A percentile compares a stretch with the other conserved stretches of the same genome.
Evolutionary conservation across 2,113 vertebrate species (phyloP).

Genomic region (Vulpes ferrilata): DNA sequence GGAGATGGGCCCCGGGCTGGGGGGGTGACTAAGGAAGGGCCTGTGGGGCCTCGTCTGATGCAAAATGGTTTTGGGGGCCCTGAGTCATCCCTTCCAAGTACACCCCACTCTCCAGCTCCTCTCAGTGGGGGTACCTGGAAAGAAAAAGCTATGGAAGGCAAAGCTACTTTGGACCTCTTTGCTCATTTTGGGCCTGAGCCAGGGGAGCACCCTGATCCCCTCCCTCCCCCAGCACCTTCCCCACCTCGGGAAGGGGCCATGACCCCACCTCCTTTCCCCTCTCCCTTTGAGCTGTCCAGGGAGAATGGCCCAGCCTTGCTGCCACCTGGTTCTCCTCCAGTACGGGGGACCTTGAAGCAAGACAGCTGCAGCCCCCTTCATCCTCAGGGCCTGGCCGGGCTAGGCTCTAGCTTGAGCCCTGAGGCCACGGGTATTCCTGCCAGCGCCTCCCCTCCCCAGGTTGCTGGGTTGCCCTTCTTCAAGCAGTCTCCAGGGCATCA

Average conservation of each 20-base stretch:
- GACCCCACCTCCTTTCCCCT: constrained; percentile 63
- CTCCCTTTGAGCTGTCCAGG: constrained; percentile 71
- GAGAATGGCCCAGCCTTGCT: constrained; percentile 70
- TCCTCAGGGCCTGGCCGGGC: background rate
- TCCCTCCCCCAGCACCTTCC: constrained; percentile 64
- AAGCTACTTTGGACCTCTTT: constrained; percentile 85
- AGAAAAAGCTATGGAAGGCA: constrained; percentile 79
- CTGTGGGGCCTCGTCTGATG: constrained; percentile 77
- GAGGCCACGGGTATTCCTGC: constrained; percentile 26
- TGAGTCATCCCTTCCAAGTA: constrained; percentile 72
- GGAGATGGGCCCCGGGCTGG: constrained; percentile 81
- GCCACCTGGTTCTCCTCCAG: constrained; percentile 44
- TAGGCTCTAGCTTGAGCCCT: background rate
- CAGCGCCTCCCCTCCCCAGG: background rate
- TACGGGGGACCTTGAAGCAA: constrained; percentile 50
- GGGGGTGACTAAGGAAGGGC: constrained; percentile 74
- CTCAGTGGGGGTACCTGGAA: constrained; percentile 84
- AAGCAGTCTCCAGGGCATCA: constrained; percentile 79
- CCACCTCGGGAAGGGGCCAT: constrained; percentile 48
- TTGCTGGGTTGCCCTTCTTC: constrained; percentile 64
- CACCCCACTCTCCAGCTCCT: constrained; percentile 67
- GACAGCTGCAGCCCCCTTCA: constrained; percentile 66
- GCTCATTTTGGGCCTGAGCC: constrained; percentile 85
- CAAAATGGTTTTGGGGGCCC: constrained; percentile 88
- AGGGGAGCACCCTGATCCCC: constrained; percentile 46